Conservation (phyloP, 1,140 invertebrate genomes). For the Himalopsyche phryganea region DNA sequence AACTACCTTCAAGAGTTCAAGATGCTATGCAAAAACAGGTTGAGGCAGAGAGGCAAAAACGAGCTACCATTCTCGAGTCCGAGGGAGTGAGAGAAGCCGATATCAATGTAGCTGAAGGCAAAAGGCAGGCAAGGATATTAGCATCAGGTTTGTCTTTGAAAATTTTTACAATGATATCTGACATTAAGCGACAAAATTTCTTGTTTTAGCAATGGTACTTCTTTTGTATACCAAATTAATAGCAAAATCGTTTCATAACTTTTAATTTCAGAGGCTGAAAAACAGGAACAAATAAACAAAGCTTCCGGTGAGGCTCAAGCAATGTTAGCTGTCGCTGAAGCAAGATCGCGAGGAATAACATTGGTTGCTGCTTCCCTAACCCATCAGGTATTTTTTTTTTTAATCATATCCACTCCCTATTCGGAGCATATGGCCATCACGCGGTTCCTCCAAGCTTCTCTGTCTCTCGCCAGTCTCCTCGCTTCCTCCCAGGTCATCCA, state of each 20-base stretch:
- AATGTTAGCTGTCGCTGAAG: slow-evolving; percentile 79
- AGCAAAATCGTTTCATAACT: background rate
- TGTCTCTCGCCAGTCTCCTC: too few species aligned
- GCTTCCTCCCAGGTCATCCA: too few species aligned
- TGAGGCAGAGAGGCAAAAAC: slow-evolving; percentile 94
- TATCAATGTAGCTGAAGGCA: slow-evolving; percentile 97
- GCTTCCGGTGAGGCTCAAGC: slow-evolving; percentile 85
- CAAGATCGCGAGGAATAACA: slow-evolving; percentile 74
- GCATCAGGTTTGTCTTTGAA: slow-evolving; percentile 68
- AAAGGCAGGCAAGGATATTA: slow-evolving; percentile 85
- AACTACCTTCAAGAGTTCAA: slow-evolving; percentile 86
- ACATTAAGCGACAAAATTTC: too few species aligned
- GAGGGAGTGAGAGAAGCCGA: slow-evolving; percentile 93
- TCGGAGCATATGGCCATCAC: too few species aligned
- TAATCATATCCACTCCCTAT: slow-evolving; percentile 34
- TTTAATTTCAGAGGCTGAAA: slow-evolving; percentile 67
- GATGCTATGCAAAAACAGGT: slow-evolving; percentile 99
- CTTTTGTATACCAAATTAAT: background rate
- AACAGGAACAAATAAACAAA: slow-evolving; percentile 84
- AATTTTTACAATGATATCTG: background rate
- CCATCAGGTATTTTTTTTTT: slow-evolving; percentile 47
- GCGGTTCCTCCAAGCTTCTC: too few species aligned
- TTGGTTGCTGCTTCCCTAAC: slow-evolving; percentile 68
- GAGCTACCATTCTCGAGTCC: slow-evolving; percentile 95
- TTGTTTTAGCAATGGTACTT: background rate